Conservation (phyloP, 2,888 invertebrate species). For the Heterodera filipjevi region DNA sequence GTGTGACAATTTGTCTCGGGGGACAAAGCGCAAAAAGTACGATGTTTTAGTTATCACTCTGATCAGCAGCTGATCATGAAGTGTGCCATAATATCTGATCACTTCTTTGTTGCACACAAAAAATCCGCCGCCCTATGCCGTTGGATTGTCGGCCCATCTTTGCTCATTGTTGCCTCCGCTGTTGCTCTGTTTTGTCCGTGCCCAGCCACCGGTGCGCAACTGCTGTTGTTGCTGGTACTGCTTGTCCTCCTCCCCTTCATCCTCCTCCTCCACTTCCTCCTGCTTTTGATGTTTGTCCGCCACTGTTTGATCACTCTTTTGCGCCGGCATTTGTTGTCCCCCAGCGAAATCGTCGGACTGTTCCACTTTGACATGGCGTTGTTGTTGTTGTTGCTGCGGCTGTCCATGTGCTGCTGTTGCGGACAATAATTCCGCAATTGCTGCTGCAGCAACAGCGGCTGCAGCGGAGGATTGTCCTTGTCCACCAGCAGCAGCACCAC, state of each 20-base stretch:
- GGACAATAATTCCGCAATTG: not conserved
- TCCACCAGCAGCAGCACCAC: too few relatives aligned
- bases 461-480: not conserved
- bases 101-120: too few relatives aligned
- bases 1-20: too few relatives aligned
- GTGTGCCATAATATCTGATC: too few relatives aligned
- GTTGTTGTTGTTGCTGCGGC: not conserved
- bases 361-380: not conserved
- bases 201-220: not conserved
- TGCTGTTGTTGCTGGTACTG: not conserved
- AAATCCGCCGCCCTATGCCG: too few relatives aligned
- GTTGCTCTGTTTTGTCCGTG: too few relatives aligned
- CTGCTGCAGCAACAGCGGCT: not conserved
- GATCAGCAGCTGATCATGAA: too few relatives aligned
- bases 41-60: too few relatives aligned
- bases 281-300: too few relatives aligned
- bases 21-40: too few relatives aligned
- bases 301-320: too few relatives aligned
- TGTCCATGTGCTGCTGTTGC: not conserved
- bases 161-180: not conserved
- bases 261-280: not conserved
- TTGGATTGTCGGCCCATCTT: not conserved
- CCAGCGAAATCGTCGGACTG: not conserved
- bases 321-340: too few relatives aligned
- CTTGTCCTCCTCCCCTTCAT: not conserved